Evolutionary conservation across 2,797 vertebrate species (phyloP), one percentile per base, ranked within the genome.

Genomic region (Labeo calbasu): DNA sequence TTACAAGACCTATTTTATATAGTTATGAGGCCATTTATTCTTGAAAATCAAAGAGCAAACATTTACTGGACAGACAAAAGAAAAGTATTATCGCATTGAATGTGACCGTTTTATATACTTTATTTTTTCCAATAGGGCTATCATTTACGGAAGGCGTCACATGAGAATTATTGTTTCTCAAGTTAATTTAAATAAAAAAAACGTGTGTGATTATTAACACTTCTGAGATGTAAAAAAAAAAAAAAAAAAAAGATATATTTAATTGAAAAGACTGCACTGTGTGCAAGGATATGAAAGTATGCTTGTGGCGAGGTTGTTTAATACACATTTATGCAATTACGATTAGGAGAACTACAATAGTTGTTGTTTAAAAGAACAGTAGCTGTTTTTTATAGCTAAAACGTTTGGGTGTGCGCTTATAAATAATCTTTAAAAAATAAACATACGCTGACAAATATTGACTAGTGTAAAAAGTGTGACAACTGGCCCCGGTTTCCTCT

Each of bases 381-480:
- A 57, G 19, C 73, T 57, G 32, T 57, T n/a, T 28, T 75, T 53
- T 40, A 28, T 77, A 17, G 32, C n/a, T 14, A 12, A 25, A 46
- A 19, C 40, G 4, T 76, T 5, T 43, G 36, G 11, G 1, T 40
- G 46, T 25, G 40, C 55, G 21, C 40, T 14, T 55, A 77, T 77
- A 43, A 61, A 46, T 77, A 19, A 4, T 14, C 13, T 57, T 57
- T n/a, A 40, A 55, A n/a, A 66, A 76, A 57, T 76, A 57, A 55
- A 75, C 50, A 10, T 21, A 57, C 21, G 55, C 19, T 76, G 32
- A 76, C 7, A 73, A 73, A 73, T 53, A 21, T 36, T 69, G 19
- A 69, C 40, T 50, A 23, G 46, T 50, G 46, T 75, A 55, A 75
- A 75, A 75, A 15, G 19, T 77, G 21, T 43, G 73, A 43, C 53